phyloP scores from a whole-genome alignment of 2,888 invertebrate genomes.

The Euplexia lucipara region DNA sequence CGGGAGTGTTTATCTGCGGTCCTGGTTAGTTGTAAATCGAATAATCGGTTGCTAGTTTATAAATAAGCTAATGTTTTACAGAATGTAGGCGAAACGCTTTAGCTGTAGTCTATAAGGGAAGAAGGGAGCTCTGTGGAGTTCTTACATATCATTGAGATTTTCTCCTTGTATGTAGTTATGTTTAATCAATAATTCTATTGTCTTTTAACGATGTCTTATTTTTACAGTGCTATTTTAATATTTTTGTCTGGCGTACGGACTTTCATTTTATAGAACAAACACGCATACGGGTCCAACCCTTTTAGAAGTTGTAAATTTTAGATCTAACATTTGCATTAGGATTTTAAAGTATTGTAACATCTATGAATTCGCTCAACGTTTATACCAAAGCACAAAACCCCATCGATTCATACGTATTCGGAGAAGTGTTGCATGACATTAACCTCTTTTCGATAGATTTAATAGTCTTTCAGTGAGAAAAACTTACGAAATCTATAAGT shows the following conservation, averaged over 20 bases:
- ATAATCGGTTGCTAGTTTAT: constrained; percentile 81
- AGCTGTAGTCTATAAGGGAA: constrained; percentile 86
- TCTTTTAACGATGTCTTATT: constrained; percentile 79
- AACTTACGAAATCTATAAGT: constrained; percentile 88
- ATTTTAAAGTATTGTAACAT: constrained; percentile 87
- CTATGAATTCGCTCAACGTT: constrained; percentile 90
- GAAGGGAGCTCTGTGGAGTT: constrained; percentile 88
- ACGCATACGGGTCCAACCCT: constrained; percentile 91
- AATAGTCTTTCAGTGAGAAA: constrained; percentile 89
- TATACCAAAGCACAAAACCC: constrained; percentile 91
- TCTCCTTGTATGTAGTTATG: constrained; percentile 86
- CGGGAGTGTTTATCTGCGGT: constrained; percentile 52
- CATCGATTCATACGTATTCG: constrained; percentile 89
- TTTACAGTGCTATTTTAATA: constrained; percentile 82
- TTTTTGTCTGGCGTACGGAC: constrained; percentile 74
- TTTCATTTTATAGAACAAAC: constrained; percentile 85
- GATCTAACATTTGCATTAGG: constrained; percentile 89
- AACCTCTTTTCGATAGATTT: constrained; percentile 86
- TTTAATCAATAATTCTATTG: constrained; percentile 76
- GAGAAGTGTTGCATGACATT: constrained; percentile 86
- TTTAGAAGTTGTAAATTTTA: constrained; percentile 87
- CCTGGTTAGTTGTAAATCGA: constrained; percentile 65
- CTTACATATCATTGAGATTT: constrained; percentile 90
- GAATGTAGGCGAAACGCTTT: constrained; percentile 87
- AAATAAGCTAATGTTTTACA: constrained; percentile 81